These are phyloP conservation scores for Hydrolagus colliei DNA, from an alignment of 2,797 vertebrate genomes.

Conservation along the genomic window DNA sequence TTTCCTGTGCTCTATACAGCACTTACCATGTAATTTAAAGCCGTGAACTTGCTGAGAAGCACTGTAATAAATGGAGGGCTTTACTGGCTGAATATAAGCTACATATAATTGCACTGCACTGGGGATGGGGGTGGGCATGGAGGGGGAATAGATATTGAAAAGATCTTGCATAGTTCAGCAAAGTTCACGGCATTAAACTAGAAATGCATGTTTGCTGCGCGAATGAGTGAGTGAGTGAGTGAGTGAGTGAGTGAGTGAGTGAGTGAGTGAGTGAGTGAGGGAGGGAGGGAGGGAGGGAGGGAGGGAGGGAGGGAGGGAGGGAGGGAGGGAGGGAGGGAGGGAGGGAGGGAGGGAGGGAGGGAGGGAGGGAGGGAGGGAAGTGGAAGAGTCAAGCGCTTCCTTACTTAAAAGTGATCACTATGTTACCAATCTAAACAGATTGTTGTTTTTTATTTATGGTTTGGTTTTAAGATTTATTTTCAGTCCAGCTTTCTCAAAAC, in stretches of 20 bases:
- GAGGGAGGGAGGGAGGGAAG: too few relatives aligned
- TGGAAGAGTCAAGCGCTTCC: neutral
- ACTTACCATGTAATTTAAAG: conserved; percentile 82
- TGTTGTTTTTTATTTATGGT: neutral
- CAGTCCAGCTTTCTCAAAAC: neutral
- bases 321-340: too few relatives aligned
- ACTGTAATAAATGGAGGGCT: conserved; percentile 25
- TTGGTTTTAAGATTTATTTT: neutral
- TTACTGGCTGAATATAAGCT: conserved; percentile 24
- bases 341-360: too few relatives aligned
- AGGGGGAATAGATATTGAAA: conserved; percentile 11
- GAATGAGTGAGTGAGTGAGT: too few relatives aligned
- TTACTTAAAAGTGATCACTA: neutral
- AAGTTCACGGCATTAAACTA: conserved; percentile 19
- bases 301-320: too few relatives aligned
- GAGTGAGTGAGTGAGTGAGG: too few relatives aligned
- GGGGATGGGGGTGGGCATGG: neutral
- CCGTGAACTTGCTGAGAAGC: conserved; percentile 67
- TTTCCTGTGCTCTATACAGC: conserved; percentile 75
- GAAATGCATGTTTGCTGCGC: neutral
- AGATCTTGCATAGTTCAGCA: conserved; percentile 14
- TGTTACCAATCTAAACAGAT: neutral
- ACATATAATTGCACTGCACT: conserved; percentile 12
- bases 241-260: too few relatives aligned
- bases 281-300: too few relatives aligned